Evolutionary conservation across 2,888 invertebrate species (phyloP), one percentile per base, ranked within the genome.

Genomic region (Chrysopilus asiliformis): DNA sequence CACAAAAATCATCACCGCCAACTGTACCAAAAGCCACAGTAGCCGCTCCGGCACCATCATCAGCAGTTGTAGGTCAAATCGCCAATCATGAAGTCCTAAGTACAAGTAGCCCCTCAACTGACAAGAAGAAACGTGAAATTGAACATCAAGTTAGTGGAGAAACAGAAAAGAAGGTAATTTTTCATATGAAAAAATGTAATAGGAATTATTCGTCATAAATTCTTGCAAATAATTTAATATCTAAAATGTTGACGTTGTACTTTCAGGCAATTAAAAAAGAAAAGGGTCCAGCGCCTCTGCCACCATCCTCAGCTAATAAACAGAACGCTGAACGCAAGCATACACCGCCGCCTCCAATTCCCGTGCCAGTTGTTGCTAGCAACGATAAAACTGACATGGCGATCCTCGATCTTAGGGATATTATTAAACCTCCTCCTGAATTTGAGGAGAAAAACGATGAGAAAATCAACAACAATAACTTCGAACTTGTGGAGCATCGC

Each of bases 281-380:
- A 53, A 85, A 86, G 59, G 85, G 85, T 41, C 83, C 82, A 40
- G 85, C 82, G 29, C 85, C 82, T 9, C 74, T 74, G 38, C 83
- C 84, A 17, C 74, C 74, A 16, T 49, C 56, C 14, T 50, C 32
- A 14, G 39, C 25, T n/a, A 44, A 40, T 20, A 29, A 25, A 9
- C 39, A 40, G 32, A 38, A 31, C 26, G 4, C 13, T 6, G 41
- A 34, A 15, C 26, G 25, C 14, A n/a, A n/a, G n/a, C 29, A 19
- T 5, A 25, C 50, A 24, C 50, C 49, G 32, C 47, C 51, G 22
- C 50, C 52, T 20, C 50, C 53, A 30, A 49, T 49, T 22, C 41
- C 45, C 32, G 28, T 53, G 34, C 66, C 65, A 29, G 10, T 19
- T 9, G 3, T 8, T 10, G 19, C 17, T n/a, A 34, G 22, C 15